Evolutionary conservation across 1,140 invertebrate species (phyloP).

Genomic region (Drosophila triauraria): DNA sequence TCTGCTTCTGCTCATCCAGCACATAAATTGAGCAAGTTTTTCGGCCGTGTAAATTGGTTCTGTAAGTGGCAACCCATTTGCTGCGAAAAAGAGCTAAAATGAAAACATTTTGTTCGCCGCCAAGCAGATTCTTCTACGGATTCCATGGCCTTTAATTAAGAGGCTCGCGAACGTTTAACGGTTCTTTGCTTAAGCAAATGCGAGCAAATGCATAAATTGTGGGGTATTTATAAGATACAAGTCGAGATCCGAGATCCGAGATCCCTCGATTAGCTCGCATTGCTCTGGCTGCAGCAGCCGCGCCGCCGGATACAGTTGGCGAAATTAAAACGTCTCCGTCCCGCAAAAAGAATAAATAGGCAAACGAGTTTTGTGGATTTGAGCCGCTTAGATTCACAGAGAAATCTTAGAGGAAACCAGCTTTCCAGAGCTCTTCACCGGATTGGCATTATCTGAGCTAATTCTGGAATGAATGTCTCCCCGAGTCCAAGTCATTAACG

Average conservation of each 20-base stretch:
- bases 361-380: slow-evolving; percentile 38
- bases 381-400: neutral
- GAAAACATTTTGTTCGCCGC: slow-evolving; percentile 37
- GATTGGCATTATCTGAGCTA: slow-evolving; percentile 39
- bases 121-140: slow-evolving; percentile 27
- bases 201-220: slow-evolving; percentile 71
- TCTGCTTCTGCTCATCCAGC: slow-evolving; percentile 29
- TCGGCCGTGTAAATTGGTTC: slow-evolving; percentile 66
- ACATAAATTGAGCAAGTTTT: slow-evolving; percentile 62
- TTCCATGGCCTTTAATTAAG: slow-evolving; percentile 63
- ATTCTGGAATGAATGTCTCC: slow-evolving; percentile 40
- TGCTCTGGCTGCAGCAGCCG: slow-evolving; percentile 28
- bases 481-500: slow-evolving; percentile 51
- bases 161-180: slow-evolving; percentile 72
- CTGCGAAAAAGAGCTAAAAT: slow-evolving; percentile 29
- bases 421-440: slow-evolving; percentile 14
- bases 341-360: neutral
- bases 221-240: slow-evolving; percentile 75
- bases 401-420: slow-evolving; percentile 36
- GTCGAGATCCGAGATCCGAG: slow-evolving; percentile 71
- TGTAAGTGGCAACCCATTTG: slow-evolving; percentile 35
- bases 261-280: slow-evolving; percentile 61
- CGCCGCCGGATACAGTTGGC: slow-evolving; percentile 39
- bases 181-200: slow-evolving; percentile 73
- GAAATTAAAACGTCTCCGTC: slow-evolving; percentile 48